Percentiles rank a stretch among this genome's conserved stretches.
These are phyloP conservation scores for Strigamia transsilvanica DNA, from an alignment of 2,888 invertebrate genomes.

Conservation along the genomic window DNA sequence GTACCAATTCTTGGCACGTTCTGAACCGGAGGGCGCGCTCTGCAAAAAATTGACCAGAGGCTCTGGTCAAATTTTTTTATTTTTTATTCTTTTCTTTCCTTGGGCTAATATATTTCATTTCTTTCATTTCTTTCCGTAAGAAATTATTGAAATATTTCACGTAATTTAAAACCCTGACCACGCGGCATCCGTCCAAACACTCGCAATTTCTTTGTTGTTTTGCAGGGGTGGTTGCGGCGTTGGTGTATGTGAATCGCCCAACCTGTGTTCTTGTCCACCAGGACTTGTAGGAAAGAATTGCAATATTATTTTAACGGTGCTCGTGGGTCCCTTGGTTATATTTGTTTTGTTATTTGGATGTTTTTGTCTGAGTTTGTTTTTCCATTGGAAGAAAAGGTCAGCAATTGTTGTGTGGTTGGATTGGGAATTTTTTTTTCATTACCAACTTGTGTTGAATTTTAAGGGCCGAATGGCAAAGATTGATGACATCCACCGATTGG, in stretches of 20 bases:
- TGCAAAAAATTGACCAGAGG: too few relatives aligned
- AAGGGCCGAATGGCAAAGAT: constrained; percentile 12
- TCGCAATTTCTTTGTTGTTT: neutral
- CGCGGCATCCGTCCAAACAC: too few relatives aligned
- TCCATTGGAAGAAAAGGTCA: constrained; percentile 26
- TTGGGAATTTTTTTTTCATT: too few relatives aligned
- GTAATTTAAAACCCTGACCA: too few relatives aligned
- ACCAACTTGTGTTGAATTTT: neutral
- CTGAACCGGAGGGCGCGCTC: too few relatives aligned
- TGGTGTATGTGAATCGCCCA: neutral
- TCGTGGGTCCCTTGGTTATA: constrained; percentile 13
- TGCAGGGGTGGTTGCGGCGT: constrained; percentile 50
- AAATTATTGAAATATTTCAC: too few relatives aligned
- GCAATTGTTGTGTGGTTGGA: too few relatives aligned
- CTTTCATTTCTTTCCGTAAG: too few relatives aligned
- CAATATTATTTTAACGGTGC: constrained; percentile 27
- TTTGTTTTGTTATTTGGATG: neutral
- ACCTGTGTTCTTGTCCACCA: constrained; percentile 34
- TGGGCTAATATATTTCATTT: too few relatives aligned
- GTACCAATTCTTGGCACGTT: too few relatives aligned
- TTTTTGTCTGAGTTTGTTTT: neutral
- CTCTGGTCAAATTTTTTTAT: too few relatives aligned
- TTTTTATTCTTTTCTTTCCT: too few relatives aligned
- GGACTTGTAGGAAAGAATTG: constrained; percentile 36
- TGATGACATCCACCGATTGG: constrained; percentile 43